These are phyloP conservation scores for Origma solitaria DNA, from an alignment of 2,113 vertebrate genomes.

Conservation along the genomic window DNA sequence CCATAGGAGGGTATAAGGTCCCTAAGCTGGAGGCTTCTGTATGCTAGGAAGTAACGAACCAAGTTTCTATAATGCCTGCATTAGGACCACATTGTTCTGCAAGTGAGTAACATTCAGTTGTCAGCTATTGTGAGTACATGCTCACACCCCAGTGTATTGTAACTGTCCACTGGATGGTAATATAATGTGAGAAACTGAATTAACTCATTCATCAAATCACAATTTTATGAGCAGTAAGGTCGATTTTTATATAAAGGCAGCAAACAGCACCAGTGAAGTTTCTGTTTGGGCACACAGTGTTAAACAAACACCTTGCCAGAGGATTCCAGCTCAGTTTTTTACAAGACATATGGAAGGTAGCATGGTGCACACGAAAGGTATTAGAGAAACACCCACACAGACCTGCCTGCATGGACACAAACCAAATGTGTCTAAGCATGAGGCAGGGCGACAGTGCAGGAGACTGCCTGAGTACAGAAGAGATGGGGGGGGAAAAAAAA, in stretches of 20 bases:
- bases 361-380: background rate
- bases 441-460: background rate
- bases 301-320: background rate
- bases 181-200: background rate
- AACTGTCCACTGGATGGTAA: background rate
- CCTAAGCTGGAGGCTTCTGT: background rate
- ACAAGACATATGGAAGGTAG: background rate
- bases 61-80: background rate
- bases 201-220: background rate
- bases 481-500: too few relatives aligned
- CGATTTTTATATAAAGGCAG: background rate
- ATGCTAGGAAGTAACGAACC: background rate
- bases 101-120: background rate
- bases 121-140: background rate
- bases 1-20: background rate
- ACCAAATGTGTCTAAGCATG: background rate
- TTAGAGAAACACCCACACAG: background rate
- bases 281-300: background rate
- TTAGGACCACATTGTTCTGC: background rate
- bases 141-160: background rate
- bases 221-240: background rate
- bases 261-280: background rate
- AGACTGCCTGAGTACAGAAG: background rate
- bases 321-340: background rate
- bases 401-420: background rate